These are phyloP conservation scores for Salmo trutta DNA, from an alignment of 2,797 vertebrate species.

Conservation along the genomic window DNA sequence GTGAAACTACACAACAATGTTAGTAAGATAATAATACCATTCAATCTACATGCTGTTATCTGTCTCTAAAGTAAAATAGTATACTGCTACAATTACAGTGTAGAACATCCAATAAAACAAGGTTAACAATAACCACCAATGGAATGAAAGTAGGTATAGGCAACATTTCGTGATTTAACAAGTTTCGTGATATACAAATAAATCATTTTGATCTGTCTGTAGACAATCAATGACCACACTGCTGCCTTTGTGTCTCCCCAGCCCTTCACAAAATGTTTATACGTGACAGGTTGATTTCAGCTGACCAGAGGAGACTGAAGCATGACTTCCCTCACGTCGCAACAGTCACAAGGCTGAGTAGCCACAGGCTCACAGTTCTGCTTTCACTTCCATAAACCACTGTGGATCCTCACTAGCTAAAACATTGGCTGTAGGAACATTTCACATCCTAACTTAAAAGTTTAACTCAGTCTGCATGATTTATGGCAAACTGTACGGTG, in stretches of 20 bases:
- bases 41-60: background rate
- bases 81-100: background rate
- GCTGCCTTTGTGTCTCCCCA: background rate
- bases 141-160: no score
- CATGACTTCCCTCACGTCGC: background rate
- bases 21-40: background rate
- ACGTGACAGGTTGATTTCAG: background rate
- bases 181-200: no score
- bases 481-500: background rate
- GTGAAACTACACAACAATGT: background rate
- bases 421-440: background rate
- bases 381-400: background rate
- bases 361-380: constrained; percentile 6
- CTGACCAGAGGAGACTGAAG: background rate
- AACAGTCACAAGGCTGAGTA: constrained; percentile 10
- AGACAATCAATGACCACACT: background rate
- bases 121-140: no score
- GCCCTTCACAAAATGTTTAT: background rate
- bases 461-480: background rate
- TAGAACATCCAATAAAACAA: background rate
- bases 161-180: no score
- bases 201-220: background rate
- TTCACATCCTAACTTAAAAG: background rate
- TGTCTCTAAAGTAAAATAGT: background rate
- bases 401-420: background rate